Base-by-base conservation (phyloP, 2,797 vertebrate species). In the Protonibea diacanthus region DNA sequence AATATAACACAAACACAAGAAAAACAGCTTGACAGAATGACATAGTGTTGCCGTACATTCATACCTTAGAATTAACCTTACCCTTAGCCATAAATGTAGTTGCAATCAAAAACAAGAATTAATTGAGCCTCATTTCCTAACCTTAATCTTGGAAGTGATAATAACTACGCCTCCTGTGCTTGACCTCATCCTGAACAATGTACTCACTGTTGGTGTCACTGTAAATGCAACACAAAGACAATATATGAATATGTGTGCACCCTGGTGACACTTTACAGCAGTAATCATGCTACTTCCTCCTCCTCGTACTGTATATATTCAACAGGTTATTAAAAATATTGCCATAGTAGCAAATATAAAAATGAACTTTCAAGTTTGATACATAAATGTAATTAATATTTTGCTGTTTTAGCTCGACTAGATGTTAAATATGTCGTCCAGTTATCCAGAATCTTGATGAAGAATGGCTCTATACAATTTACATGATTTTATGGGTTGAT, bases 81-180 rank as follows among this genome's bases (percentile, higher is more conserved):
- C 18, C 23, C 25, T 6, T 15, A 67, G 67, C 55, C 38, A 13
- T 44, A 15, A 0, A 67, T 67, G 52, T 59, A 52, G 25, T 29
- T 59, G 17, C 23, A 21, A 17, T 65, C 2, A 53, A 45, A 56
- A 67, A 29, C 44, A 33, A 12, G 20, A 40, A 29, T 29, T 61
- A 60, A 53, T 45, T 33, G 23, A 25, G 27, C 20, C 10, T 60
- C 0, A 47, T 76, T 55, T 13, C 40, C 40, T 13, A 18, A 20
- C 64, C 5, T 6, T 55, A 55, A 76, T 53, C 40, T 25, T 67
- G 13, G 66, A 59, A 66, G 17, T 51, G 29, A 57, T 23, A 45
- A 13, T 3, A 40, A 27, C 20, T 23, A 13, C 1, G 18, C 23
- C 23, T 21, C 3, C 12, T 53, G 13, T 23, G 23, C 2, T 10